Evolutionary conservation across 1,140 invertebrate genomes (phyloP), one percentile per base, ranked within the genome.

Genomic region (Charaxes varanes): DNA sequence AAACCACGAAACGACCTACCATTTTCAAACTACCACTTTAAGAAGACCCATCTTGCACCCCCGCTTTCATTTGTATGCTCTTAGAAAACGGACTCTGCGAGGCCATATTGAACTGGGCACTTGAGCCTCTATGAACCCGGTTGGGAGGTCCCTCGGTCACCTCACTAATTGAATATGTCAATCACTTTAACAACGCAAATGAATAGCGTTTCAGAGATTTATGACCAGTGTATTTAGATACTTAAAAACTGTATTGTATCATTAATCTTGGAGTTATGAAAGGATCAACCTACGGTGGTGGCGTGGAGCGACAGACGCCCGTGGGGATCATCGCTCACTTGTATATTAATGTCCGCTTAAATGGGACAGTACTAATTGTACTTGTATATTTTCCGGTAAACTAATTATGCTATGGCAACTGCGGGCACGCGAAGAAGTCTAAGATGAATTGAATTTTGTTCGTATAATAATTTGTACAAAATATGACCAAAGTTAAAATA

Each of bases 171-270:
- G 82, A 84, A 85, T 72, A 68, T 84, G 82, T 81, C 82, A 85
- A 85, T 85, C 82, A 85, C 82, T 78, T 82, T 80, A 83, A 84
- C 77, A 82, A 84, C 71, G 70, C 66, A 84, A 85, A 85, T 85
- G 76, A 83, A 80, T 79, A 71, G 71, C 69, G 69, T 69, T 71
- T 63, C 73, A 62, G 62, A 64, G 51, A 64, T 63, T 45, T 44
- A 38, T 49, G 61, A 32, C 77, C 68, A 77, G 45, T 54, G 36
- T 62, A 65, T n/a, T 23, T 33, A 58, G 69, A 70, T 22, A 68
- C 57, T 34, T 55, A 37, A 41, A 16, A 33, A 46, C 32, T 47
- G 37, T 55, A 46, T 52, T 52, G 62, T 44, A 35, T 47, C 35
- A 28, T 43, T 47, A 43, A 43, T 60, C 38, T 56, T 37, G 33